Percentiles rank a stretch among this genome's conserved stretches.
These are phyloP conservation scores for Thunnus thynnus DNA, from an alignment of 2,113 vertebrate species.

Conservation along the genomic window DNA sequence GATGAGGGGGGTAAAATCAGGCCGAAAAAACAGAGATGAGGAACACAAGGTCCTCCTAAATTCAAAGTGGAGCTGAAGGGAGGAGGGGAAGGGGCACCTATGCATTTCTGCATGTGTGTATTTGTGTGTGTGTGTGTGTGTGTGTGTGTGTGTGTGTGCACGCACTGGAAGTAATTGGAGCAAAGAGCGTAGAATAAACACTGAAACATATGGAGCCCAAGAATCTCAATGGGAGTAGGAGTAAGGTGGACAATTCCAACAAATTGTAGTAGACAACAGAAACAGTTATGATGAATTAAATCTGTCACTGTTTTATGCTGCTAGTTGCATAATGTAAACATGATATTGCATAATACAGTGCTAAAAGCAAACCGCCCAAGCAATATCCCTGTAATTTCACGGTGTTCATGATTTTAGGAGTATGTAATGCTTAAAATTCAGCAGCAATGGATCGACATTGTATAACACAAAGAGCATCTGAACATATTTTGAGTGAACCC, in stretches of 20 bases:
- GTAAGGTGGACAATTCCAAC: constrained; percentile 21
- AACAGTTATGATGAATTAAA: constrained; percentile 23
- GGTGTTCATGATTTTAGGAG: background rate
- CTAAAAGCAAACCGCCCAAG: background rate
- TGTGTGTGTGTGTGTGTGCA: constrained; percentile 4
- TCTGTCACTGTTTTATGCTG: constrained; percentile 15
- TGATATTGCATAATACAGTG: background rate
- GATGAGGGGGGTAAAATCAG: constrained; percentile 52
- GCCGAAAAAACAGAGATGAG: constrained; percentile 59
- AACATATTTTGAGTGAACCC: constrained; percentile 8
- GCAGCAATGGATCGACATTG: background rate
- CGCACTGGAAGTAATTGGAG: constrained; percentile 10
- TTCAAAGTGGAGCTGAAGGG: constrained; percentile 26
- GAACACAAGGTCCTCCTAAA: constrained; percentile 49
- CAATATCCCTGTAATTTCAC: background rate
- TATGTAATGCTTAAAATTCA: constrained; percentile 6
- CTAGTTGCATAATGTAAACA: constrained; percentile 3
- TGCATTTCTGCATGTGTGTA: background rate
- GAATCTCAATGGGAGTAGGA: constrained; percentile 32
- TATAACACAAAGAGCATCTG: background rate
- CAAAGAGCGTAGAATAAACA: constrained; percentile 42
- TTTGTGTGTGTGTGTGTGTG: constrained; percentile 12
- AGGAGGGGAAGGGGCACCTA: background rate
- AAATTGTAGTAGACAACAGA: constrained; percentile 40
- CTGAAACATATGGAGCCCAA: constrained; percentile 40